Conservation (phyloP, 2,888 invertebrate genomes). For the Metalampra italica region DNA sequence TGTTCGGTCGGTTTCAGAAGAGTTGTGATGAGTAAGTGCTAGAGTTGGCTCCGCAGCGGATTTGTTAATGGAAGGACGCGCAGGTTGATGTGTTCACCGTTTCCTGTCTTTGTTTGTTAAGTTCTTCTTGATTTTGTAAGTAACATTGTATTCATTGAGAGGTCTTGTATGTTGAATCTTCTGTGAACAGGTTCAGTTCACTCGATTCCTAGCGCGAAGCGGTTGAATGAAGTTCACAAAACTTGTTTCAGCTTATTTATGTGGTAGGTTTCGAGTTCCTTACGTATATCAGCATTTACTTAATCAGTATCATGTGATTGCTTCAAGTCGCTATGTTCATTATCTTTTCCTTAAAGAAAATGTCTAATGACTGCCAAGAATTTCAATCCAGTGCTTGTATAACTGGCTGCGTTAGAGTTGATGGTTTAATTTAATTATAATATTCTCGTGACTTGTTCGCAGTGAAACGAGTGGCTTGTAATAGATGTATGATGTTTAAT, state of each 20-base stretch:
- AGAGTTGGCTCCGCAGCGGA: slow-evolving; percentile 36
- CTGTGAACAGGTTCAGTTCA: too few species aligned
- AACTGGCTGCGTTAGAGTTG: slow-evolving; percentile 14
- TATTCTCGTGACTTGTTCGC: slow-evolving; percentile 14
- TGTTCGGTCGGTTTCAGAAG: not conserved
- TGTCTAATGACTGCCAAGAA: not conserved
- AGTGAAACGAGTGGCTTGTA: slow-evolving; percentile 6
- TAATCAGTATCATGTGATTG: slow-evolving; percentile 4
- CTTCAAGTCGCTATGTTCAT: slow-evolving; percentile 1
- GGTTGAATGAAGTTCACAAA: too few species aligned
- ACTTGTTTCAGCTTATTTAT: not conserved
- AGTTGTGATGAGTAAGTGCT: slow-evolving; percentile 24
- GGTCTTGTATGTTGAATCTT: not conserved
- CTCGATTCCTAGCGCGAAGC: not conserved
- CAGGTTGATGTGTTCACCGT: slow-evolving; percentile 47
- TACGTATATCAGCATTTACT: not conserved
- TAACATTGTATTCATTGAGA: slow-evolving; percentile 6
- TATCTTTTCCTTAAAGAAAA: slow-evolving; percentile 8
- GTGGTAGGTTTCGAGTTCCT: not conserved
- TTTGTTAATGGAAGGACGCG: slow-evolving; percentile 45
- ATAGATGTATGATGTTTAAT: slow-evolving; percentile 1
- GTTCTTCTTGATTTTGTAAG: slow-evolving; percentile 30
- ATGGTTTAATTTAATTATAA: slow-evolving; percentile 16
- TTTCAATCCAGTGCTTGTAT: slow-evolving; percentile 1
- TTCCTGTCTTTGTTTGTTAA: slow-evolving; percentile 45